Percentiles rank a stretch among this genome's conserved stretches.
Conservation (phyloP, 2,113 vertebrate species). For the Trinectes maculatus region DNA sequence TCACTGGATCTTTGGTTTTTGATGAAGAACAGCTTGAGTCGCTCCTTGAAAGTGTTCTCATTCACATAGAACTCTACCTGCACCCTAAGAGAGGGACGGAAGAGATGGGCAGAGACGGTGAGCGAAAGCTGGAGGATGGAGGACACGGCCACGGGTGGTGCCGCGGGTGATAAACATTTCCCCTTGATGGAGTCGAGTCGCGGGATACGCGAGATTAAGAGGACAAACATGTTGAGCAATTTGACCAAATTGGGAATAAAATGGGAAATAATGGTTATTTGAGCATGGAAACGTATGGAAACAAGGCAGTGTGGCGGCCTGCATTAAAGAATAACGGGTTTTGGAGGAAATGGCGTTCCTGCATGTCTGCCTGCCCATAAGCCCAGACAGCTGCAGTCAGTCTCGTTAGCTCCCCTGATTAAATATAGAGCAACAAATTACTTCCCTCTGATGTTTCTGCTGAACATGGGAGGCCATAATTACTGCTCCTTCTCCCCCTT, state of each 20-base stretch:
- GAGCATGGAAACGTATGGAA: constrained; percentile 60
- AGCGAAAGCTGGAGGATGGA: constrained; percentile 8
- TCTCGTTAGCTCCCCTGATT: constrained; percentile 78
- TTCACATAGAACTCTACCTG: constrained; percentile 89
- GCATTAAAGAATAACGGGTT: constrained; percentile 70
- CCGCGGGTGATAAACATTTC: constrained; percentile 20
- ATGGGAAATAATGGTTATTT: constrained; percentile 61
- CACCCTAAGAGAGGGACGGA: constrained; percentile 75
- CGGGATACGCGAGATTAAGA: constrained; percentile 23
- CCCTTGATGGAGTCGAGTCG: constrained; percentile 16
- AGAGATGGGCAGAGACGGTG: constrained; percentile 36
- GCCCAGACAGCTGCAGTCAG: constrained; percentile 68
- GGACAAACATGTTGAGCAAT: constrained; percentile 20
- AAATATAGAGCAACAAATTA: constrained; percentile 82
- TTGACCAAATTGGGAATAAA: constrained; percentile 30
- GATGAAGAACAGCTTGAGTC: constrained; percentile 89
- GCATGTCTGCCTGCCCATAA: constrained; percentile 63
- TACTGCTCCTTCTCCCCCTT: constrained; percentile 67
- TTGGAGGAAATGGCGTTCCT: constrained; percentile 73
- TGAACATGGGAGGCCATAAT: constrained; percentile 77
- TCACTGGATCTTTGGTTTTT: constrained; percentile 91
- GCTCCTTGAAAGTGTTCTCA: constrained; percentile 89
- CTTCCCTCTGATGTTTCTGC: constrained; percentile 78
- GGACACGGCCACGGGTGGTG: background rate
- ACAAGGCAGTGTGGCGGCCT: constrained; percentile 42